Conservation (phyloP, 2,797 vertebrate genomes). For the Sebastiscus albofasciatus region DNA sequence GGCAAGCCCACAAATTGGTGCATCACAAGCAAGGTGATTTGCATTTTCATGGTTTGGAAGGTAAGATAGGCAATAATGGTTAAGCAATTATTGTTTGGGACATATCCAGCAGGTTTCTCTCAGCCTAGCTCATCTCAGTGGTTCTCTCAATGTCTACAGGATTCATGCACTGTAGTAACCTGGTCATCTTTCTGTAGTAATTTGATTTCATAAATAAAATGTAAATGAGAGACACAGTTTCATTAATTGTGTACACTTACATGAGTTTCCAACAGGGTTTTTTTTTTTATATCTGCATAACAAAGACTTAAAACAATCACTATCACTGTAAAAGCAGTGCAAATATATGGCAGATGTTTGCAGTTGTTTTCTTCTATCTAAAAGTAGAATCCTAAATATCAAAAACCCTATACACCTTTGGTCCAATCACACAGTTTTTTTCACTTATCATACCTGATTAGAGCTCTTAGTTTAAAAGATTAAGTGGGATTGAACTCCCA, state of each 20-base stretch:
- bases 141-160: background rate
- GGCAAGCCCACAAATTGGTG: constrained; percentile 45
- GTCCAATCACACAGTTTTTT: too few relatives aligned
- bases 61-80: constrained; percentile 55
- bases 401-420: background rate
- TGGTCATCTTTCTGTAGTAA: background rate
- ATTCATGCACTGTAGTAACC: background rate
- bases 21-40: constrained; percentile 40
- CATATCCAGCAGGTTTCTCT: constrained; percentile 19
- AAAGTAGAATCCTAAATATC: background rate
- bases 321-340: background rate
- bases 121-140: constrained; percentile 6
- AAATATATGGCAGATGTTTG: background rate
- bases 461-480: background rate
- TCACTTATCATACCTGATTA: too few relatives aligned
- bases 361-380: background rate
- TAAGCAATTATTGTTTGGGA: constrained; percentile 35
- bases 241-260: background rate
- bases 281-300: background rate
- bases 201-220: background rate
- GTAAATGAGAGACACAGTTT: background rate
- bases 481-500: background rate
- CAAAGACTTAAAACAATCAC: background rate
- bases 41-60: constrained; percentile 60
- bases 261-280: background rate